These are phyloP conservation scores for Azemiops feae DNA, from an alignment of 2,113 vertebrate genomes.

Conservation along the genomic window DNA sequence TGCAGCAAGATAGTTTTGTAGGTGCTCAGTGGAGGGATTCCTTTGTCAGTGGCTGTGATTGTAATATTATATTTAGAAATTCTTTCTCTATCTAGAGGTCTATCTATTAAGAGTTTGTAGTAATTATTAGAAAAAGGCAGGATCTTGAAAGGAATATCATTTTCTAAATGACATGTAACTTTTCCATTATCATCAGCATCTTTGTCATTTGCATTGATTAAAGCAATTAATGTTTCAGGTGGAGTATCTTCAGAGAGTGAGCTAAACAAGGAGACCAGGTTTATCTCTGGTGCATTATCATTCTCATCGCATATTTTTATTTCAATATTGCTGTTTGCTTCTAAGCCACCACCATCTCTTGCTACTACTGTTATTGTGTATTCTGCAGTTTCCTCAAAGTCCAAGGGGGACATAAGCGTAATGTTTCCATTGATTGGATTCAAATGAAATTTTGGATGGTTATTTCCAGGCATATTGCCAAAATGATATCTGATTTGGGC, in stretches of 20 bases:
- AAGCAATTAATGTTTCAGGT: neutral
- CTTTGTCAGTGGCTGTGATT: neutral
- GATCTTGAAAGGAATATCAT: neutral
- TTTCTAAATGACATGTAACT: neutral
- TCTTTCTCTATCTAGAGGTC: neutral
- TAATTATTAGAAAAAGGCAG: neutral
- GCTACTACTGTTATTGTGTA: neutral
- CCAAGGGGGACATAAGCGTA: neutral
- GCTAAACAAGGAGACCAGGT: neutral
- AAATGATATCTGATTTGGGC: neutral
- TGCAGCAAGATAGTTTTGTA: neutral
- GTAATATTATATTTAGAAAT: neutral
- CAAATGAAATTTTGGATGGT: neutral
- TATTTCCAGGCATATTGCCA: neutral
- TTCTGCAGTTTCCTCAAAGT: slow-evolving; percentile 3
- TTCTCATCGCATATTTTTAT: neutral
- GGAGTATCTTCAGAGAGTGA: neutral
- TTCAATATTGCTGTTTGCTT: neutral
- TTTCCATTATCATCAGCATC: neutral
- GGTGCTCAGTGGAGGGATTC: neutral
- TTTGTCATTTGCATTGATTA: slow-evolving; percentile 1
- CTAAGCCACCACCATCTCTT: slow-evolving; percentile 5
- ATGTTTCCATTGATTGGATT: neutral
- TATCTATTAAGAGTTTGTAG: neutral
- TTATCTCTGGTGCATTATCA: neutral